phyloP scores from a whole-genome alignment of 2,888 invertebrate genomes.

The Leptopilina myrica region DNA sequence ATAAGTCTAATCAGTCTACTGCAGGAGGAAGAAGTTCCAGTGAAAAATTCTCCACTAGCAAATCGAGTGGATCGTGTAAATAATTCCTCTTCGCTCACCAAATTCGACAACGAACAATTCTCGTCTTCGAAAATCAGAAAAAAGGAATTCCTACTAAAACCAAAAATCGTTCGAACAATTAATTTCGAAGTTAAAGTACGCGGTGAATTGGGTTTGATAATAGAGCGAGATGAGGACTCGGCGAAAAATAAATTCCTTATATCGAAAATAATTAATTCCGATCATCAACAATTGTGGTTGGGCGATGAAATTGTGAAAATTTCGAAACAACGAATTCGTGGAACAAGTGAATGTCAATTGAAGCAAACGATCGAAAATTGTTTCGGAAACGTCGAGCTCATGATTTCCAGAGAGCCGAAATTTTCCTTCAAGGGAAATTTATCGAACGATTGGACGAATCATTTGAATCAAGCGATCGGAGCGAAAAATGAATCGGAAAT shows the following conservation, averaged over 20 bases:
- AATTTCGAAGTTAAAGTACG: slow-evolving; percentile 61
- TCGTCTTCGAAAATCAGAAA: slow-evolving; percentile 52
- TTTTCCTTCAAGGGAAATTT: slow-evolving; percentile 61
- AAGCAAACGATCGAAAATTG: slow-evolving; percentile 64
- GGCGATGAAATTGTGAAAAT: slow-evolving; percentile 81
- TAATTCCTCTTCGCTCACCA: not conserved
- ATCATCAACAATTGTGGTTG: slow-evolving; percentile 76
- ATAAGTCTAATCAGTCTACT: too few species aligned
- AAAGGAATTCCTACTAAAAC: slow-evolving; percentile 44
- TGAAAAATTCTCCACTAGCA: too few species aligned
- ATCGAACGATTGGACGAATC: slow-evolving; percentile 67
- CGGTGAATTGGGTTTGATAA: slow-evolving; percentile 65
- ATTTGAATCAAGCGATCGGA: slow-evolving; percentile 51
- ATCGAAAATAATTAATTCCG: slow-evolving; percentile 65
- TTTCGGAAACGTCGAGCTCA: slow-evolving; percentile 66
- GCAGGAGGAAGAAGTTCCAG: too few species aligned
- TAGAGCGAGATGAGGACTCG: slow-evolving; percentile 65
- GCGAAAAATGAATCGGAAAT: slow-evolving; percentile 62
- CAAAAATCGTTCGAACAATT: slow-evolving; percentile 60
- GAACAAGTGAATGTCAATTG: slow-evolving; percentile 70
- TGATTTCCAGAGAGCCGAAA: slow-evolving; percentile 68
- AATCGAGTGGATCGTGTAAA: too few species aligned
- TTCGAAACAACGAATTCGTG: slow-evolving; percentile 78
- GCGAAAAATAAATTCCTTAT: slow-evolving; percentile 68
- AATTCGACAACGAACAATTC: too few species aligned